These are phyloP conservation scores for Geococcyx californianus DNA, from an alignment of 2,113 vertebrate species.

Conservation along the genomic window DNA sequence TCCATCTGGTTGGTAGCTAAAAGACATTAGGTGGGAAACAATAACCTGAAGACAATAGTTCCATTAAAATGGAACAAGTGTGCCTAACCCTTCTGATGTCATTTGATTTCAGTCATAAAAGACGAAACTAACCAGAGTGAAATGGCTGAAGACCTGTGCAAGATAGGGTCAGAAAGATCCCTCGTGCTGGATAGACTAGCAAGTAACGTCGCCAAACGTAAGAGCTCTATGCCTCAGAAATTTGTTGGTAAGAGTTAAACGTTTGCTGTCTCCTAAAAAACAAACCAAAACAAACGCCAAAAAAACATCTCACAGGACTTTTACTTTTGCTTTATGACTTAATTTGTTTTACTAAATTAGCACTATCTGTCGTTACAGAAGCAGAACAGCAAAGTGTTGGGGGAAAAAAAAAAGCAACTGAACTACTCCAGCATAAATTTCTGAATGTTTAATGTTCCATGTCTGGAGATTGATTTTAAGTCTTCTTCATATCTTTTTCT, in stretches of 20 bases:
- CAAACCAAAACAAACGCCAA: background rate
- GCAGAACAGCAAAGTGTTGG: background rate
- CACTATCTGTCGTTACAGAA: background rate
- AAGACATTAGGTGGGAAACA: background rate
- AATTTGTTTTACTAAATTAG: background rate
- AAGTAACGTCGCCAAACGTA: slow-evolving; percentile 99
- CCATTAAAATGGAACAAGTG: slow-evolving; percentile 49
- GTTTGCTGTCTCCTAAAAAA: slow-evolving; percentile 85
- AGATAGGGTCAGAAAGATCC: slow-evolving; percentile 94
- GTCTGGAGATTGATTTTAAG: background rate
- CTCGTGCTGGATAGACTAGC: slow-evolving; percentile 99
- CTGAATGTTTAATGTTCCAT: background rate
- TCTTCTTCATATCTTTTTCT: background rate
- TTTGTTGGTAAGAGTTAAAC: slow-evolving; percentile 98
- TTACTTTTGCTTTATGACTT: background rate
- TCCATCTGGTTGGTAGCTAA: background rate
- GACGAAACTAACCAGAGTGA: slow-evolving; percentile 97
- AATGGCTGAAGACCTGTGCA: slow-evolving; percentile 97
- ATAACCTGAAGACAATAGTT: slow-evolving; percentile 42
- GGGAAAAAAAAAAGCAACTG: background rate
- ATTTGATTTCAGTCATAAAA: slow-evolving; percentile 98
- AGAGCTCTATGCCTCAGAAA: slow-evolving; percentile 99
- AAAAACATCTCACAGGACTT: background rate
- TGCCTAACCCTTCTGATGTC: slow-evolving; percentile 77
- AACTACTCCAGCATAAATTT: background rate